Conservation (phyloP, 2,113 vertebrate species). For the Channa maculata region DNA sequence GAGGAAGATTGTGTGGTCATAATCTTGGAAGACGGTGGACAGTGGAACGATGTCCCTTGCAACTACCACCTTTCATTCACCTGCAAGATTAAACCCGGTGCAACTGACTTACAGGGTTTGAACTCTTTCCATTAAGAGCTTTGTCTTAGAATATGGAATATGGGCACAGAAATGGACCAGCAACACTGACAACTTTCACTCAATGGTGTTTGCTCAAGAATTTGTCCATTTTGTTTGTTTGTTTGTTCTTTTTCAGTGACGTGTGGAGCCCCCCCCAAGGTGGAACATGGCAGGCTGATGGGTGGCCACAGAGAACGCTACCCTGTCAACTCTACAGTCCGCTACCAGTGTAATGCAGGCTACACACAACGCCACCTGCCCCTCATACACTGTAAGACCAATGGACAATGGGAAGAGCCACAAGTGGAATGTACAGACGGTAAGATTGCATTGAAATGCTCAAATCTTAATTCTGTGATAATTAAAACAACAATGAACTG, state of each 20-base stretch:
- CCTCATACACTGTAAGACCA: constrained; percentile 90
- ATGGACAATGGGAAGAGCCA: constrained; percentile 92
- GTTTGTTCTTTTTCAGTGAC: constrained; percentile 77
- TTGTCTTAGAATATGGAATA: no score
- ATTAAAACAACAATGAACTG: no score
- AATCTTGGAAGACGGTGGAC: constrained; percentile 92
- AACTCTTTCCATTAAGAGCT: no score
- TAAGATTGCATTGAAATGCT: constrained; percentile 70
- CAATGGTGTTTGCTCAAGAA: no score
- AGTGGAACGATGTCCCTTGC: constrained; percentile 96
- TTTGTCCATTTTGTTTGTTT: no score
- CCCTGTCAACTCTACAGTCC: constrained; percentile 89
- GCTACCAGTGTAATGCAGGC: constrained; percentile 92
- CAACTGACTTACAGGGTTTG: constrained; percentile 38
- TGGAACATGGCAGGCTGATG: constrained; percentile 87
- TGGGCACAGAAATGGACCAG: neutral
- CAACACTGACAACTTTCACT: neutral
- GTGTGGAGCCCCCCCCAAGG: constrained; percentile 87
- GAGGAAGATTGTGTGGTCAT: constrained; percentile 95
- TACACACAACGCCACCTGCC: constrained; percentile 91
- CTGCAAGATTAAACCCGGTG: constrained; percentile 93
- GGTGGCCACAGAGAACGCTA: constrained; percentile 87
- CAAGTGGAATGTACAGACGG: constrained; percentile 92
- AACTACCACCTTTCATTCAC: constrained; percentile 96
- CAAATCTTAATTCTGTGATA: no score